A percentile compares a stretch with the other conserved stretches of the same genome.
phyloP scores from a whole-genome alignment of 2,113 vertebrate genomes.

The Montifringilla adamsi region DNA sequence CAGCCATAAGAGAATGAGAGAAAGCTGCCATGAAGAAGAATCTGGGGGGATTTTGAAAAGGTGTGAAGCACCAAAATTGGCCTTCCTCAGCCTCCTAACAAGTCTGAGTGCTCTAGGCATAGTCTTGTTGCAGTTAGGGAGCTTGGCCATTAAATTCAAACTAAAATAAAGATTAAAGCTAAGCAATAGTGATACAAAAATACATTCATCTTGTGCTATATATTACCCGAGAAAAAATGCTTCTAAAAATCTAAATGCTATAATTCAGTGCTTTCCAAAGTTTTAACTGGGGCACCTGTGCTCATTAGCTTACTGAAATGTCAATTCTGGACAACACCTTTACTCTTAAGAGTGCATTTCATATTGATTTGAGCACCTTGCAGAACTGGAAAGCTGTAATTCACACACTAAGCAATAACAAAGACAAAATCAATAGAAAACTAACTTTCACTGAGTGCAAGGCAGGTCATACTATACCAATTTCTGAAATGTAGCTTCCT shows the following conservation, averaged over 20 bases:
- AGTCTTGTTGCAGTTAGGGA: neutral
- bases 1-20: neutral
- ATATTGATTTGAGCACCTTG: neutral
- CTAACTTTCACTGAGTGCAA: neutral
- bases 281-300: neutral
- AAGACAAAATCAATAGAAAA: neutral
- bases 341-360: neutral
- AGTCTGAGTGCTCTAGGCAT: neutral
- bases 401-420: neutral
- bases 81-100: neutral
- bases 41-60: rapidly evolving
- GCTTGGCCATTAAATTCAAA: neutral
- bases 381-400: neutral
- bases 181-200: neutral
- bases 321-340: neutral
- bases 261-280: neutral
- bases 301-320: neutral
- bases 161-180: neutral
- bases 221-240: neutral
- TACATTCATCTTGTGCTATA: neutral
- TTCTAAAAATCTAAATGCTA: neutral
- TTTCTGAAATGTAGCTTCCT: neutral
- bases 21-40: neutral
- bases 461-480: neutral
- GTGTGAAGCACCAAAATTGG: neutral